These are phyloP conservation scores for Drosophila kohkoa DNA, from an alignment of 1,140 invertebrate genomes.

Conservation along the genomic window DNA sequence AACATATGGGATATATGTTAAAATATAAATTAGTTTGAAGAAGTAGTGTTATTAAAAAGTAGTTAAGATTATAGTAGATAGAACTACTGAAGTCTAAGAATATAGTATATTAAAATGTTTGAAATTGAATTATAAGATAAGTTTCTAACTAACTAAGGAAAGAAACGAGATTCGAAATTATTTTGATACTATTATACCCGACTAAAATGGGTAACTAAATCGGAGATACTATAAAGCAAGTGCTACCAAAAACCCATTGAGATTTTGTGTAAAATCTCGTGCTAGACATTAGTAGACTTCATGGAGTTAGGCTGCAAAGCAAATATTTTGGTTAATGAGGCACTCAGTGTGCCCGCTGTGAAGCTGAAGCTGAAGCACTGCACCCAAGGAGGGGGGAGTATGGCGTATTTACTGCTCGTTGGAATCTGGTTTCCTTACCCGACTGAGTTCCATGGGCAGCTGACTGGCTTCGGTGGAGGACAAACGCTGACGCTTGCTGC, in stretches of 20 bases:
- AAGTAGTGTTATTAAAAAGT: too few species aligned
- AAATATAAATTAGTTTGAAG: too few species aligned
- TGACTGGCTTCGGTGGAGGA: constrained; percentile 75
- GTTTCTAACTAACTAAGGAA: too few species aligned
- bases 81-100: neutral
- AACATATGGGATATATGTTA: too few species aligned
- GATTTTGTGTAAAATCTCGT: neutral
- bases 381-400: constrained; percentile 42
- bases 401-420: constrained; percentile 53
- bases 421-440: constrained; percentile 73
- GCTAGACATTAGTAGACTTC: constrained; percentile 31
- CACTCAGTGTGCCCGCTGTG: neutral
- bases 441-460: constrained; percentile 69
- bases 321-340: constrained; percentile 54
- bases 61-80: too few species aligned
- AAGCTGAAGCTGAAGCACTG: constrained; percentile 70
- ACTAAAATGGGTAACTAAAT: neutral
- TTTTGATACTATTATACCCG: neutral
- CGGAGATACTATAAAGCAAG: neutral
- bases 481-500: constrained; percentile 64
- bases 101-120: too few species aligned
- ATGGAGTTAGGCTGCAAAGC: constrained; percentile 63
- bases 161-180: too few species aligned
- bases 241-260: neutral
- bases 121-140: too few species aligned